Evolutionary conservation across 2,888 invertebrate species (phyloP).

Genomic region (Meteorus cinctellus): DNA sequence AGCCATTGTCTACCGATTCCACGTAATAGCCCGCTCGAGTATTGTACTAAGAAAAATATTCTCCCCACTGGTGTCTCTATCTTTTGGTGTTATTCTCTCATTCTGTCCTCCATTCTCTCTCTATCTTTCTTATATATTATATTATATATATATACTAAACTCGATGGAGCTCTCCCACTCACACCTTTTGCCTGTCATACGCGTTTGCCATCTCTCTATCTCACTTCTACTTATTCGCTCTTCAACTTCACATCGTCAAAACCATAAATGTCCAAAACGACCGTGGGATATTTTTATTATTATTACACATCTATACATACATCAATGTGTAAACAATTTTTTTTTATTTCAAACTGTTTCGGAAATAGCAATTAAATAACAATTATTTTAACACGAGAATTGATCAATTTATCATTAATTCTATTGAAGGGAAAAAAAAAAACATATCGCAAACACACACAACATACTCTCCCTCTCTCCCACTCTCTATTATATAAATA

Average conservation of each 20-base stretch:
- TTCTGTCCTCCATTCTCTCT: conserved; percentile 17
- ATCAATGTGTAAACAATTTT: neutral
- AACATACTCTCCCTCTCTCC: too few relatives aligned
- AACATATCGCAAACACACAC: neutral
- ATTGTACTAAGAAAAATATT: conserved; percentile 40
- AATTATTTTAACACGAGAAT: neutral
- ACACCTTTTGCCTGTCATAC: neutral
- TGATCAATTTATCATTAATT: neutral
- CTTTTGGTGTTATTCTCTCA: neutral
- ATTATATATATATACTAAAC: neutral
- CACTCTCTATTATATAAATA: too few relatives aligned
- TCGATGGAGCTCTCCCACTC: neutral
- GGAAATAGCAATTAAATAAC: neutral
- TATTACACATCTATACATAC: neutral
- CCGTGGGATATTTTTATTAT: conserved; percentile 13
- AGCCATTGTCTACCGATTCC: conserved; percentile 47
- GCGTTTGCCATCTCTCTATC: neutral
- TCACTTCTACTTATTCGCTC: neutral
- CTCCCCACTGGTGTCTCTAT: conserved; percentile 14
- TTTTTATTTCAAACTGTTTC: neutral
- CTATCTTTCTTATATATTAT: neutral
- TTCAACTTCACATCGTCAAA: neutral
- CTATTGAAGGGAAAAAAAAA: neutral
- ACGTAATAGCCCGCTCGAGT: conserved; percentile 39
- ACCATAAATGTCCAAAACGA: conserved; percentile 5